These are phyloP conservation scores for Drosophila insularis DNA, from an alignment of 1,140 invertebrate genomes.

Conservation along the genomic window DNA sequence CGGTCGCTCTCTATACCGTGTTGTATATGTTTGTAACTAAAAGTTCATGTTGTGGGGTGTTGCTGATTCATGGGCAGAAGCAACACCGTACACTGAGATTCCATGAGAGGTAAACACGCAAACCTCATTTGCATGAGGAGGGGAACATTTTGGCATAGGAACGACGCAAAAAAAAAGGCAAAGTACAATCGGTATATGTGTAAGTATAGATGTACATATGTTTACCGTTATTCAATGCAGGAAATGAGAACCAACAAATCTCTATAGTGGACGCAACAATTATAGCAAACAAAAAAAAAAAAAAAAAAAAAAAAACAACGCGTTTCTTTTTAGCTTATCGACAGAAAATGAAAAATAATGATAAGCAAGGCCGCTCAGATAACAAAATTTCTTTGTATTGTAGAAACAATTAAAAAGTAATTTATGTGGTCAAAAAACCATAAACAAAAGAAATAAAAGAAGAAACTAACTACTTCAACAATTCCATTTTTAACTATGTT, in stretches of 20 bases:
- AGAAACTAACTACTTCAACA: not conserved
- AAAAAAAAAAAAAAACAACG: not conserved
- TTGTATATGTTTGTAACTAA: slow-evolving; percentile 32
- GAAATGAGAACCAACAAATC: slow-evolving; percentile 24
- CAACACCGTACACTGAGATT: slow-evolving; percentile 24
- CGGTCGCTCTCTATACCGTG: slow-evolving; percentile 26
- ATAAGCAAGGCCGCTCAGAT: slow-evolving; percentile 9
- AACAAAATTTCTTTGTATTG: not conserved
- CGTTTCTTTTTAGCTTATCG: slow-evolving; percentile 4
- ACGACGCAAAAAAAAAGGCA: slow-evolving; percentile 11
- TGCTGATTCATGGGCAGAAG: slow-evolving; percentile 44
- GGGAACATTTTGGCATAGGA: slow-evolving; percentile 40
- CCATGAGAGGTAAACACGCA: slow-evolving; percentile 37
- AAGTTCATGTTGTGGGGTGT: slow-evolving; percentile 68
- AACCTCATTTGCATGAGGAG: slow-evolving; percentile 46
- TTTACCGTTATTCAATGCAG: slow-evolving; percentile 20
- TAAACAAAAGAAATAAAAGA: no score
- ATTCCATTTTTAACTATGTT: slow-evolving; percentile 3
- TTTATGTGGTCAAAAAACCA: slow-evolving; percentile 1
- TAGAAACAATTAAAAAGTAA: slow-evolving; percentile 3
- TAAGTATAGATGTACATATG: slow-evolving; percentile 1
- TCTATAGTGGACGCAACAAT: not conserved
- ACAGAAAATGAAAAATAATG: not conserved
- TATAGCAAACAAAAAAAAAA: not conserved
- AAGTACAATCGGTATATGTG: slow-evolving; percentile 6